Evolutionary conservation across 1,140 invertebrate genomes (phyloP), one percentile per base, ranked within the genome.

Genomic region (Drosophila nigromelanica): DNA sequence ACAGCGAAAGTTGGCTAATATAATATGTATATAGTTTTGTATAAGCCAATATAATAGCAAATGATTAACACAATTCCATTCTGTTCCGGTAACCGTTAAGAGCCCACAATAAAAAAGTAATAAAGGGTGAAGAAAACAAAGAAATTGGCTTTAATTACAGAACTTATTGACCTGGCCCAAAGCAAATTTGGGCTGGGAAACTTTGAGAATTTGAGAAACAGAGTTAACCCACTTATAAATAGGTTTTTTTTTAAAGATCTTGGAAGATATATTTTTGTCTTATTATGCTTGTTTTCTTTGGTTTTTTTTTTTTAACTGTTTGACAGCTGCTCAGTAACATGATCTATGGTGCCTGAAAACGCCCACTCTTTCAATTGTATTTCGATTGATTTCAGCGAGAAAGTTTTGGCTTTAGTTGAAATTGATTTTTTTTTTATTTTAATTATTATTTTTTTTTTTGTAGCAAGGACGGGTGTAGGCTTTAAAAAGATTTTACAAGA

Each of bases 381-480:
- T 35, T 54, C 40, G 58, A 35, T 39, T 27, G 47, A 68, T 45
- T 33, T 43, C 37, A 11, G 14, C 50, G 59, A 62, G 59, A 62
- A 62, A 62, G 43, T 51, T 59, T 21, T 5, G 24, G 24, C 18
- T 18, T 27, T 42, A 50, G 45, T 58, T 67, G 54, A 58, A 48
- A 63, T 55, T 63, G 48, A 62, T 62, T 70, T 70, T 39, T 15
- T n/a, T 50, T 14, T 5, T 5, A n/a, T 21, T 37, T 35, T 27
- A 18, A 27, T 42, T 24, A 1, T n/a, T n/a, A n/a, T n/a, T n/a
- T n/a, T 27, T 40, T 66, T 39, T 30, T 61, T 8, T 14, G 14
- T 35, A 24, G 52, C 79, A 81, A 81, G 79, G 79, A 81, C 79
- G 66, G 70, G 50, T 78, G 79, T 81, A 81, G 79, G 79, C 52